Evolutionary conservation across 2,888 invertebrate species (phyloP).

Genomic region (Stenotaenia linearis): DNA sequence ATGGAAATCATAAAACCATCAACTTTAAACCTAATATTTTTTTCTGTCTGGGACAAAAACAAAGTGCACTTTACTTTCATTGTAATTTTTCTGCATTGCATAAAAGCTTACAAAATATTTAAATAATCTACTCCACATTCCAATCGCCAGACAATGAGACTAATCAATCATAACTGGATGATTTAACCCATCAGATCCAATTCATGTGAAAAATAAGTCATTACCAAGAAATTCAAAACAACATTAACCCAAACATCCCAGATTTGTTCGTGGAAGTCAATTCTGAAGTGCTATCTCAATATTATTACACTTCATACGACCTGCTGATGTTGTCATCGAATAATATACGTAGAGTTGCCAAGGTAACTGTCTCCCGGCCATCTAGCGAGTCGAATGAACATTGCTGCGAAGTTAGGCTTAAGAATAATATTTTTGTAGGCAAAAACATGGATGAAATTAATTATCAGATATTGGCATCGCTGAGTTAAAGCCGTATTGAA

Average conservation of each 20-base stretch:
- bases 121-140: not conserved
- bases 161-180: no score
- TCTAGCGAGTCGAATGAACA: not conserved
- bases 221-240: not conserved
- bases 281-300: not conserved
- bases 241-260: not conserved
- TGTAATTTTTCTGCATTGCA: no score
- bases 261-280: not conserved
- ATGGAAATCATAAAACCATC: no score
- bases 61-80: not conserved
- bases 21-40: no score
- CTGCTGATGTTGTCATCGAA: not conserved
- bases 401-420: not conserved
- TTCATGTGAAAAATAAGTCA: not conserved
- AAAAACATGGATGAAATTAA: not conserved
- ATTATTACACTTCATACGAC: not conserved
- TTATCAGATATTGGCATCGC: not conserved
- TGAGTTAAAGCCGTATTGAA: not conserved
- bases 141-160: no score
- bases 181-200: not conserved
- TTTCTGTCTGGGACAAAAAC: not conserved
- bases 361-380: not conserved
- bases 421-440: not conserved
- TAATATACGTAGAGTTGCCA: not conserved
- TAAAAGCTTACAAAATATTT: not conserved